Evolutionary conservation across 2,888 invertebrate genomes (phyloP).

Genomic region (Chorisops tibialis): DNA sequence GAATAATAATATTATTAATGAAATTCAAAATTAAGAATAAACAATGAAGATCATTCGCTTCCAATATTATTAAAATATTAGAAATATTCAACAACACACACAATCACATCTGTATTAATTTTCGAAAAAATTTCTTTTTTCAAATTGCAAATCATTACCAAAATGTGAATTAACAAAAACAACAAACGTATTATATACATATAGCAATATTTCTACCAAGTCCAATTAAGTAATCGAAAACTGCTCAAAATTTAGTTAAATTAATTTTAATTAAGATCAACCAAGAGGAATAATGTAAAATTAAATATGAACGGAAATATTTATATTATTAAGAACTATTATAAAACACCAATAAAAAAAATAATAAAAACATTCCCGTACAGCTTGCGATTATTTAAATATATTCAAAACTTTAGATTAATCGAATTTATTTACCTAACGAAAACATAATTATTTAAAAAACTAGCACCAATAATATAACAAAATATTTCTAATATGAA

Average conservation of each 20-base stretch:
- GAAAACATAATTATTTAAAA: too few relatives aligned
- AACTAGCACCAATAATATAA: too few relatives aligned
- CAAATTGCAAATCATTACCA: too few relatives aligned
- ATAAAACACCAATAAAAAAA: slow-evolving; percentile 24
- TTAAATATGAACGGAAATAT: background rate
- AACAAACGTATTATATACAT: too few relatives aligned
- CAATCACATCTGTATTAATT: slow-evolving; percentile 3
- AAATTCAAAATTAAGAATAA: background rate
- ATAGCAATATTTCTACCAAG: too few relatives aligned
- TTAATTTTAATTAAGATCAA: background rate
- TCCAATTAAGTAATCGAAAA: background rate
- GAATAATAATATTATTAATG: background rate
- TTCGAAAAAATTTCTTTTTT: too few relatives aligned
- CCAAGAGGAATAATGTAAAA: background rate
- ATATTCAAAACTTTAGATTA: too few relatives aligned
- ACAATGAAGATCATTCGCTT: background rate
- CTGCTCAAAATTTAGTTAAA: slow-evolving; percentile 15
- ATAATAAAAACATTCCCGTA: slow-evolving; percentile 14
- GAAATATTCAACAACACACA: slow-evolving; percentile 2
- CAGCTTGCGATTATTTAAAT: slow-evolving; percentile 19
- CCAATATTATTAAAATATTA: slow-evolving; percentile 3
- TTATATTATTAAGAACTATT: slow-evolving; percentile 14
- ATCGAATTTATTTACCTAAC: too few relatives aligned
- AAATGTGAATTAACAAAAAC: too few relatives aligned
- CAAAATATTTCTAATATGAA: slow-evolving; percentile 1